Conservation (phyloP, 2,797 vertebrate species). For the Kryptopterus vitreolus region DNA sequence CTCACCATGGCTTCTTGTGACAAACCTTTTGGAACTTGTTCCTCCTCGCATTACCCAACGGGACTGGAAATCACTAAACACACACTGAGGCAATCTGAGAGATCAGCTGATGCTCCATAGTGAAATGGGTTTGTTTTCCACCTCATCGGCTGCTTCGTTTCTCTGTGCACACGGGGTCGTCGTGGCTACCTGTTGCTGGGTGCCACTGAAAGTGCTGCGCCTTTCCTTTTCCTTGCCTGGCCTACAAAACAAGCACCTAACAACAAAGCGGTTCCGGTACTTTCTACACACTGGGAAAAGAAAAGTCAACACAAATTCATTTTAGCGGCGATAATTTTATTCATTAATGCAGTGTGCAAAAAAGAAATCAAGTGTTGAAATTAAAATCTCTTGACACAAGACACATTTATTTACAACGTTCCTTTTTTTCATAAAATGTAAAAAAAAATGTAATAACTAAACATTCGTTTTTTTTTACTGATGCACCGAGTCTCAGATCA, state of each 20-base stretch:
- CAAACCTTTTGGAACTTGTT: neutral
- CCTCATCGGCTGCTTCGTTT: conserved; percentile 30
- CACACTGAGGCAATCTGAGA: neutral
- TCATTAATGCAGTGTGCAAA: too few species aligned
- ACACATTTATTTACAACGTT: too few species aligned
- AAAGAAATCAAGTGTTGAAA: too few species aligned
- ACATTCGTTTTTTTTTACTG: too few species aligned
- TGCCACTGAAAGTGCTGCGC: conserved; percentile 39
- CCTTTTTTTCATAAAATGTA: too few species aligned
- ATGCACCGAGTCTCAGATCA: too few species aligned
- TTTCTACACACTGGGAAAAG: too few species aligned
- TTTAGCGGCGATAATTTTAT: too few species aligned
- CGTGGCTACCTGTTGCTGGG: conserved; percentile 59
- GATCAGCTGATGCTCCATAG: neutral
- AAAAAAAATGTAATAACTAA: too few species aligned
- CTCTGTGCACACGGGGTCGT: conserved; percentile 53
- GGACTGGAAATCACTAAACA: neutral
- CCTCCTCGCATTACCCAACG: neutral
- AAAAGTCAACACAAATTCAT: too few species aligned
- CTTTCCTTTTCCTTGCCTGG: conserved; percentile 20
- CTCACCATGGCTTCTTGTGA: neutral
- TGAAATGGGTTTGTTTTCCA: conserved; percentile 57
- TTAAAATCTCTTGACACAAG: too few species aligned
- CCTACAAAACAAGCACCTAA: conserved; percentile 32
- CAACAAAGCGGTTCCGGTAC: neutral